Conservation (phyloP, 1,140 invertebrate genomes). For the Zaprionus ornatus region DNA sequence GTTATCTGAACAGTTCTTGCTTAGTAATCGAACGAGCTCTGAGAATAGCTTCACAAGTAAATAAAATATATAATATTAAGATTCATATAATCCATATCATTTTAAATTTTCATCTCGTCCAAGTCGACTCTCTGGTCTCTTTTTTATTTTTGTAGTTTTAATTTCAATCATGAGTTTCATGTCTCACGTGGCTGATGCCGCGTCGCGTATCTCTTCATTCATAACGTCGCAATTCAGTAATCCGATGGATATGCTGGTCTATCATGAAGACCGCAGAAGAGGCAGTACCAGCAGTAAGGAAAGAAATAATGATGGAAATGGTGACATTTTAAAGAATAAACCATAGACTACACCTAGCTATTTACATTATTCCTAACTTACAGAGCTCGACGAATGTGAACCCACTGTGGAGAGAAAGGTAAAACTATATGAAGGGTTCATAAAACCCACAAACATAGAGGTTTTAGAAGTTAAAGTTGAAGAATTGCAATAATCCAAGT, state of each 20-base stretch:
- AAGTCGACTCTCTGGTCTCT: not conserved
- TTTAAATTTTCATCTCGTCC: not conserved
- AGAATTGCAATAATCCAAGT: not conserved
- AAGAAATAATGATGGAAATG: not conserved
- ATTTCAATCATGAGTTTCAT: constrained; percentile 12
- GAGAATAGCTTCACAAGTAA: not conserved
- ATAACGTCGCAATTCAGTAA: not conserved
- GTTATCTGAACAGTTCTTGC: not conserved
- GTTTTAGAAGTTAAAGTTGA: not conserved
- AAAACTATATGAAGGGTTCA: not conserved
- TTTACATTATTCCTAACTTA: not conserved
- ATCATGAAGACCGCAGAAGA: constrained; percentile 22
- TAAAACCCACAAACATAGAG: not conserved
- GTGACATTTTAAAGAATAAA: not conserved
- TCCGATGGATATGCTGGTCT: not conserved
- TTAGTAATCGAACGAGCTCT: not conserved
- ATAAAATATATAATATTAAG: not conserved
- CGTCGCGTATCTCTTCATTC: not conserved
- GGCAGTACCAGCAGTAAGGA: constrained; percentile 6
- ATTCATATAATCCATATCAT: too few relatives aligned
- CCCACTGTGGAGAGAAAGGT: not conserved
- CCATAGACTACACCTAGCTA: not conserved
- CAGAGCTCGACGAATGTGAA: not conserved
- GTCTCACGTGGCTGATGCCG: not conserved
- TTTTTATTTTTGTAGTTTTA: not conserved